Percentiles rank a stretch among this genome's conserved stretches.
Evolutionary conservation across 1,140 invertebrate genomes (phyloP).

Genomic region (Drosophila aff.): DNA sequence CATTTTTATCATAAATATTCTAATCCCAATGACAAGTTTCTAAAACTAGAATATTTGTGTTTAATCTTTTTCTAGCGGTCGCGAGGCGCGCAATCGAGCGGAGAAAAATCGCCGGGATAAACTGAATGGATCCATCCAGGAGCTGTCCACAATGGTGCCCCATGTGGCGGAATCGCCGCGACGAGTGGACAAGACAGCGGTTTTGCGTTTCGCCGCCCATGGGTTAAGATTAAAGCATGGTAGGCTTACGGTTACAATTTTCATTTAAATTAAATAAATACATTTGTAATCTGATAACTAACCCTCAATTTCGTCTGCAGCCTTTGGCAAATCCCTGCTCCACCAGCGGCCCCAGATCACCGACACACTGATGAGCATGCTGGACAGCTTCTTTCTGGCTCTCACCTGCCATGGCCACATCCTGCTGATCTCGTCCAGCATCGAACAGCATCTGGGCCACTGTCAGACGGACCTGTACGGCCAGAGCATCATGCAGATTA

Average conservation of each 20-base stretch:
- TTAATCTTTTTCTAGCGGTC: constrained; percentile 88
- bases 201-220: constrained; percentile 93
- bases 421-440: constrained; percentile 93
- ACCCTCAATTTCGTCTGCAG: constrained; percentile 56
- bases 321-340: constrained; percentile 86
- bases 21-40: background rate
- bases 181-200: constrained; percentile 95
- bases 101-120: constrained; percentile 96
- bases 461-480: constrained; percentile 94
- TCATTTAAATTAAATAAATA: background rate
- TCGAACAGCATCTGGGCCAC: constrained; percentile 93
- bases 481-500: constrained; percentile 91
- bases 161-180: constrained; percentile 92
- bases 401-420: constrained; percentile 93
- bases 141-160: constrained; percentile 93
- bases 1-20: background rate
- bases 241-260: constrained; percentile 31
- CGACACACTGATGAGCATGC: constrained; percentile 85
- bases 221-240: constrained; percentile 87
- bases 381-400: constrained; percentile 91
- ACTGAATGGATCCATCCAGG: constrained; percentile 93
- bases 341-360: constrained; percentile 74
- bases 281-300: too few relatives aligned
- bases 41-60: constrained; percentile 4
- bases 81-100: constrained; percentile 92